Evolutionary conservation across 2,888 invertebrate genomes (phyloP).

Genomic region (Epirrhoe tristata): DNA sequence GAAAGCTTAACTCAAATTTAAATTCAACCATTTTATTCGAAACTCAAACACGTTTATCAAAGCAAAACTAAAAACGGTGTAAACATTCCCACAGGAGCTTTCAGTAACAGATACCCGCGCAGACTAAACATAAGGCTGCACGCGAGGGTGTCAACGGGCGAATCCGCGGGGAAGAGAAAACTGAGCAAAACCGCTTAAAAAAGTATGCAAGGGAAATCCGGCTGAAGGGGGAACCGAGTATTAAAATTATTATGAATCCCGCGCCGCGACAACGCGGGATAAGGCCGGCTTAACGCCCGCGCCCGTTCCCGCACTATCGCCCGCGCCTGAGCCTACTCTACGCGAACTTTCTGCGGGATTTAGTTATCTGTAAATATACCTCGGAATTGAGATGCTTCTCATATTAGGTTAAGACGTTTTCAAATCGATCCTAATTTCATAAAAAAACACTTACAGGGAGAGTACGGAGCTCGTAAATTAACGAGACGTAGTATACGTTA

Average conservation of each 20-base stretch:
- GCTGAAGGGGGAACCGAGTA: constrained; percentile 62
- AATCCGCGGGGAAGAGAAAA: constrained; percentile 58
- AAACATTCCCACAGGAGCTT: constrained; percentile 70
- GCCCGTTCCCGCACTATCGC: constrained; percentile 61
- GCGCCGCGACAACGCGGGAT: constrained; percentile 75
- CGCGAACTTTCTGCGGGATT: constrained; percentile 61
- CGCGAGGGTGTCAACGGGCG: constrained; percentile 70
- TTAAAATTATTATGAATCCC: constrained; percentile 85
- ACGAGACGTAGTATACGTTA: constrained; percentile 35
- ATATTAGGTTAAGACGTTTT: constrained; percentile 17
- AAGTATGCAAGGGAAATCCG: constrained; percentile 71
- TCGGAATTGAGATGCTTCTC: constrained; percentile 38
- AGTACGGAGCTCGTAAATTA: constrained; percentile 36
- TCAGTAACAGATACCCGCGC: constrained; percentile 58
- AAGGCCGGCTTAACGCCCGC: constrained; percentile 72
- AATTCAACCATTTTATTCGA: constrained; percentile 11
- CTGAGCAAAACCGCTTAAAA: constrained; percentile 65
- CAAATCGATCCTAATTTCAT: constrained; percentile 27
- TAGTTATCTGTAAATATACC: constrained; percentile 68
- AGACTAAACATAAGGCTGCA: constrained; percentile 65
- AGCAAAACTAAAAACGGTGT: constrained; percentile 54
- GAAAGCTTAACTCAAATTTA: background rate
- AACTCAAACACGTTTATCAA: constrained; percentile 45
- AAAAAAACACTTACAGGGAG: constrained; percentile 36
- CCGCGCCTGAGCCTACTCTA: constrained; percentile 73